Evolutionary conservation across 2,113 vertebrate genomes (phyloP), one percentile per base, ranked within the genome.

Genomic region (Suricata suricatta): DNA sequence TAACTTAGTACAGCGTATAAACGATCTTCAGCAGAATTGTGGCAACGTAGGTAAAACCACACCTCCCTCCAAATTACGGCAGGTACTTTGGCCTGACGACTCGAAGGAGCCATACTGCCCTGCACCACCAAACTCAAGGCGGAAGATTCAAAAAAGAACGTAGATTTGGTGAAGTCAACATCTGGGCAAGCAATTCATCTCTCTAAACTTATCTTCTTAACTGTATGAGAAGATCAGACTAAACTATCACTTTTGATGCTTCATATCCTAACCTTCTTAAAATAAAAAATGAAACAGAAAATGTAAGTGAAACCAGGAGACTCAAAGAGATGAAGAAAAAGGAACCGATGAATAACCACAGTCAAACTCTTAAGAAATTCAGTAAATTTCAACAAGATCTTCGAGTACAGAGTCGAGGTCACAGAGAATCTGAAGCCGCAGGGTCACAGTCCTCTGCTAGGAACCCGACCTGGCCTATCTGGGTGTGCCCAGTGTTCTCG

Each of bases 251-350:
- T 21, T 41, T 74, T 31, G 33, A 35, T 31, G 25, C 44, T 66
- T 76, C 35, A 89, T 90, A 86, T 77, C 17, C 80, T 68, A 44
- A 79, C 84, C 57, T 83, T 44, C 19, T 57, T n/a, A 6, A 50
- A 64, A 76, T 16, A 82, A 14, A 91, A 92, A 63, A 82, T 41
- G 79, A 90, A 80, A 92, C 19, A 7, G 6, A 57, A 90, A 86
- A 93, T 38, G 3, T 38, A 92, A 84, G 27, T 54, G 68, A 90
- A 97, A 90, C 41, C 72, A 93, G n/a, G 27, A 76, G 19, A 89
- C 3, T 41, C 17, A 89, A 81, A 68, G 69, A 94, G 84, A 88
- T 33, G 38, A 93, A 89, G 35, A 68, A 79, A 93, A 80, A 88
- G 31, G 25, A 66, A 69, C 38, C 4, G 12, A 71, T 50, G 33